Base-by-base conservation (phyloP, 2,888 invertebrate genomes). In the Girardia tigrina region DNA sequence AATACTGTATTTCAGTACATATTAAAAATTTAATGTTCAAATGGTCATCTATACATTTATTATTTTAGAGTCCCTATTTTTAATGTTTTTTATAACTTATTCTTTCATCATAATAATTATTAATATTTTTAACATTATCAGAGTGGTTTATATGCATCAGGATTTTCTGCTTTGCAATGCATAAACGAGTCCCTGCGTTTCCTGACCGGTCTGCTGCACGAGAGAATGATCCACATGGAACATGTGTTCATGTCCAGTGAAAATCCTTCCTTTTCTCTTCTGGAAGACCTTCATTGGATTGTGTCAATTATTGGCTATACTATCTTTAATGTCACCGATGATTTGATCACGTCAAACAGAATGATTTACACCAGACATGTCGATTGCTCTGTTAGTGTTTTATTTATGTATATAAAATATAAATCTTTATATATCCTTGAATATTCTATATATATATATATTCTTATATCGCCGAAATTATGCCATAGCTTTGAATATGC, bases 351-450 rank as follows among this genome's bases (percentile, higher is more conserved):
- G 23, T 23, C n/a, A 56, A 56, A 56, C 23, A n/a, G 56, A 20
- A 20, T 56, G 56, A 56, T 56, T 56, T 56, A 56, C n/a, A 56
- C 56, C n/a, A 56, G 56, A 56, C 56, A 56, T 56, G 56, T 56
- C n/a, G 56, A 56, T 56, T 56, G 56, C n/a, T 56, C 56, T n/a
- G 56, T 56, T 56, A 56, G 56, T 56, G n/a, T n/a, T n/a, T n/a
- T n/a, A n/a, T n/a, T n/a, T n/a, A n/a, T n/a, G n/a, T n/a, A n/a
- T n/a, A n/a, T n/a, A n/a, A n/a, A n/a, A n/a, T n/a, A n/a, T n/a
- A n/a, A n/a, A n/a, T n/a, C n/a, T n/a, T n/a, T n/a, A n/a, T n/a
- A n/a, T n/a, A n/a, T n/a, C n/a, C n/a, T n/a, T n/a, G n/a, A n/a
- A n/a, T n/a, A n/a, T n/a, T n/a, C n/a, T n/a, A n/a, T n/a, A n/a